Evolutionary conservation across 2,888 invertebrate species (phyloP).

Genomic region (Operophtera brumata): DNA sequence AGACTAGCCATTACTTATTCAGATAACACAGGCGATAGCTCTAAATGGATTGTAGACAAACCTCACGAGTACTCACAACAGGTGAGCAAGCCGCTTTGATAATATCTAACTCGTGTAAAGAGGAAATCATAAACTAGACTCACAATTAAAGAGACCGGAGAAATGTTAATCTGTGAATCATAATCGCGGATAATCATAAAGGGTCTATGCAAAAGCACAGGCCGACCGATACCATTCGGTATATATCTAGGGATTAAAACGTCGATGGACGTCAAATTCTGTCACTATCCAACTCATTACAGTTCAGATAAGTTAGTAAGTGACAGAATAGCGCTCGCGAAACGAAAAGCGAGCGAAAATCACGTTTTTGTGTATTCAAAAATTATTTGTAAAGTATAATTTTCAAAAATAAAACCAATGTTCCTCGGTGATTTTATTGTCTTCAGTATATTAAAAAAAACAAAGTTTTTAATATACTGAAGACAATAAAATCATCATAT

Average conservation of each 20-base stretch:
- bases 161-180: constrained; percentile 14
- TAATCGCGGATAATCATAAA: constrained; percentile 7
- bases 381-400: too few relatives aligned
- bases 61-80: constrained; percentile 29
- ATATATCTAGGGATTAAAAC: background rate
- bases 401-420: too few relatives aligned
- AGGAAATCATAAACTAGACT: constrained; percentile 45
- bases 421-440: too few relatives aligned
- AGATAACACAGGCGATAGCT: constrained; percentile 46
- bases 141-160: constrained; percentile 40
- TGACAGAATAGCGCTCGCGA: too few relatives aligned
- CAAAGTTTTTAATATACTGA: too few relatives aligned
- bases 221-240: background rate
- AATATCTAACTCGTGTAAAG: constrained; percentile 40
- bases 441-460: too few relatives aligned
- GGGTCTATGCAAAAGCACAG: background rate
- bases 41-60: constrained; percentile 40
- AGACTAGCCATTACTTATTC: constrained; percentile 34
- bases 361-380: too few relatives aligned
- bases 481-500: too few relatives aligned
- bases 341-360: too few relatives aligned
- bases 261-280: too few relatives aligned
- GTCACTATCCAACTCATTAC: too few relatives aligned
- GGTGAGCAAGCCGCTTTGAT: constrained; percentile 36
- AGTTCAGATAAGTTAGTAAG: too few relatives aligned